Percentiles rank a stretch among this genome's conserved stretches.
These are phyloP conservation scores for Aphis craccivora DNA, from an alignment of 1,140 invertebrate genomes.

Conservation along the genomic window DNA sequence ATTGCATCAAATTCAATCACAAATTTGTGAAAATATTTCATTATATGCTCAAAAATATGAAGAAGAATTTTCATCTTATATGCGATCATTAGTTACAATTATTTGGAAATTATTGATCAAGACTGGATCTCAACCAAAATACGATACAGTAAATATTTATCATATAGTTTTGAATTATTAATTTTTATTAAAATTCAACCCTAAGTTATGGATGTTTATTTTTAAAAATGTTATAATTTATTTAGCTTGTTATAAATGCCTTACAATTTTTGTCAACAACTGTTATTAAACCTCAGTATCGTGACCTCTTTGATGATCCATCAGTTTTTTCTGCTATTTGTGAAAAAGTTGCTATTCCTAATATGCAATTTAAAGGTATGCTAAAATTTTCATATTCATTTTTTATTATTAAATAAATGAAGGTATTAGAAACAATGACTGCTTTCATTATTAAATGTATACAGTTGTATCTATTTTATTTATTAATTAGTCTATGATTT, in stretches of 20 bases:
- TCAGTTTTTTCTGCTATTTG: slow-evolving; percentile 89
- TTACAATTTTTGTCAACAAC: slow-evolving; percentile 94
- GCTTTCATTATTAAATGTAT: too few species aligned
- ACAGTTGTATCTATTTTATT: not conserved
- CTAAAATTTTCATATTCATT: not conserved
- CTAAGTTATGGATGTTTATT: not conserved
- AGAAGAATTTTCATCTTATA: slow-evolving; percentile 91
- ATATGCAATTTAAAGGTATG: slow-evolving; percentile 92
- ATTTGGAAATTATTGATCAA: slow-evolving; percentile 90
- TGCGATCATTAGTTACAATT: slow-evolving; percentile 88
- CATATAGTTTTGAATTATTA: not conserved
- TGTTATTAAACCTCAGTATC: slow-evolving; percentile 87
- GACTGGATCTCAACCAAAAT: slow-evolving; percentile 86
- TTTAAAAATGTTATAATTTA: slow-evolving; percentile 58
- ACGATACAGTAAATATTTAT: slow-evolving; percentile 78
- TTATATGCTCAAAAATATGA: slow-evolving; percentile 98
- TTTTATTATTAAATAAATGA: not conserved
- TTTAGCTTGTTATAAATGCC: slow-evolving; percentile 92
- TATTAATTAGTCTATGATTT: slow-evolving; percentile 60
- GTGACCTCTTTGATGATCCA: slow-evolving; percentile 87
- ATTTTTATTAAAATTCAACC: not conserved
- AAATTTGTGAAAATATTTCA: slow-evolving; percentile 94
- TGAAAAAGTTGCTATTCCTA: slow-evolving; percentile 97
- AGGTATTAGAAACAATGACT: too few species aligned
- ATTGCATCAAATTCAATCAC: slow-evolving; percentile 89